Conservation (phyloP, 2,797 vertebrate species). For the Hydrocynus forskahlii region DNA sequence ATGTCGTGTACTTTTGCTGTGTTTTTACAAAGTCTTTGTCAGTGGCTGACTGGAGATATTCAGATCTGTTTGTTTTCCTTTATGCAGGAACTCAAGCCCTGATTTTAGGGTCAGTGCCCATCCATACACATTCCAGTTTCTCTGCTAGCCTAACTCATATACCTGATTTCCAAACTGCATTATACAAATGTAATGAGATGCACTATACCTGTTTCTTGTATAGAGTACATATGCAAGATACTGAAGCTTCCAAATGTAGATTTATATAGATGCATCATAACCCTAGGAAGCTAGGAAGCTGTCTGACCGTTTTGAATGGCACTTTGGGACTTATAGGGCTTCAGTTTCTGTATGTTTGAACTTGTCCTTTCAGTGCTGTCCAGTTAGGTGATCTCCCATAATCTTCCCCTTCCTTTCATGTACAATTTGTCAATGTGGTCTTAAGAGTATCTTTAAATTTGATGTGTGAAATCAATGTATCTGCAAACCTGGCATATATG, state of each 20-base stretch:
- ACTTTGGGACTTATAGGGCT: slow-evolving; percentile 61
- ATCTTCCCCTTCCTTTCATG: slow-evolving; percentile 66
- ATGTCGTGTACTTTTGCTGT: slow-evolving; percentile 82
- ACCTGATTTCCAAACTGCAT: background rate
- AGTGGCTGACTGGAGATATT: slow-evolving; percentile 78
- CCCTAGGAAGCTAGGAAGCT: background rate
- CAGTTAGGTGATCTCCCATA: slow-evolving; percentile 73
- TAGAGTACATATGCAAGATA: background rate
- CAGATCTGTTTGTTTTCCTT: slow-evolving; percentile 74
- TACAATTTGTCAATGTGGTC: slow-evolving; percentile 72
- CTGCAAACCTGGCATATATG: slow-evolving; percentile 75
- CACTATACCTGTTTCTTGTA: background rate
- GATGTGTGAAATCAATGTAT: slow-evolving; percentile 66
- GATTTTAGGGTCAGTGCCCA: slow-evolving; percentile 55
- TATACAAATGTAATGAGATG: background rate
- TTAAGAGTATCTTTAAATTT: slow-evolving; percentile 66
- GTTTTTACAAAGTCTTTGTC: slow-evolving; percentile 80
- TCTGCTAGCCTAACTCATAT: too few relatives aligned
- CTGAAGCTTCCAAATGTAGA: background rate
- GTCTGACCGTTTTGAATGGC: slow-evolving; percentile 13
- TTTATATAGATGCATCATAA: background rate
- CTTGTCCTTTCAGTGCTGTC: slow-evolving; percentile 79
- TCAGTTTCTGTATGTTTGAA: slow-evolving; percentile 76
- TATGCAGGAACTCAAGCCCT: slow-evolving; percentile 75
- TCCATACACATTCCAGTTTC: slow-evolving; percentile 29